phyloP scores from a whole-genome alignment of 1,140 invertebrate genomes.

The Harlomillsia oculata region DNA sequence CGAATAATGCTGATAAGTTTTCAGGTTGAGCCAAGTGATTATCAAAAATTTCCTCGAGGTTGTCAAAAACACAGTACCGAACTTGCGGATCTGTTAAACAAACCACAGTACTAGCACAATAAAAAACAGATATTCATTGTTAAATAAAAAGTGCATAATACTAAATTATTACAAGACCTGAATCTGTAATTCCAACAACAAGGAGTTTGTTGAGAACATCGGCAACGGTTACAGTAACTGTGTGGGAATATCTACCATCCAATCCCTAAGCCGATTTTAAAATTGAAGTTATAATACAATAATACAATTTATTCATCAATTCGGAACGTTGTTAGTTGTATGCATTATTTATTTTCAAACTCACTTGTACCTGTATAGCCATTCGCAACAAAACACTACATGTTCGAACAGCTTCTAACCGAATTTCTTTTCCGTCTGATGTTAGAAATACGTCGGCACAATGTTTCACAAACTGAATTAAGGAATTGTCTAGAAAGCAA shows the following conservation, averaged over 20 bases:
- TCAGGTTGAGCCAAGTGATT: slow-evolving; percentile 90
- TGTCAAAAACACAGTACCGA: slow-evolving; percentile 81
- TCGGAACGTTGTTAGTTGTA: too few species aligned
- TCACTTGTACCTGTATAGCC: slow-evolving; percentile 46
- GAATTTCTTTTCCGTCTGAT: slow-evolving; percentile 81
- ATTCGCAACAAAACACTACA: slow-evolving; percentile 79
- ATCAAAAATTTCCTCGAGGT: slow-evolving; percentile 88
- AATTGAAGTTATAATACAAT: too few species aligned
- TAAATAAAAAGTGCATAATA: background rate
- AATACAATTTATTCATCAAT: too few species aligned
- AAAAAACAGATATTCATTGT: background rate
- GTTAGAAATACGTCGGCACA: slow-evolving; percentile 89
- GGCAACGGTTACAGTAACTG: slow-evolving; percentile 74
- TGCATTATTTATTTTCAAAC: too few species aligned
- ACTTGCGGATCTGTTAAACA: slow-evolving; percentile 73
- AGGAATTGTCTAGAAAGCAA: slow-evolving; percentile 59
- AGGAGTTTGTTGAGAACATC: slow-evolving; percentile 83
- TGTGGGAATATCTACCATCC: slow-evolving; percentile 52
- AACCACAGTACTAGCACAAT: slow-evolving; percentile 4
- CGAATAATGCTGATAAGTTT: slow-evolving; percentile 82
- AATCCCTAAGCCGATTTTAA: slow-evolving; percentile 40
- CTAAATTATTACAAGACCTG: slow-evolving; percentile 50
- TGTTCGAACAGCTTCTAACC: slow-evolving; percentile 87
- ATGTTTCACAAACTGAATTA: slow-evolving; percentile 82
- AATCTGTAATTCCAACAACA: slow-evolving; percentile 89